Percentiles rank a stretch among this genome's conserved stretches.
phyloP scores from a whole-genome alignment of 2,888 invertebrate genomes.

The Atethmia centrago region DNA sequence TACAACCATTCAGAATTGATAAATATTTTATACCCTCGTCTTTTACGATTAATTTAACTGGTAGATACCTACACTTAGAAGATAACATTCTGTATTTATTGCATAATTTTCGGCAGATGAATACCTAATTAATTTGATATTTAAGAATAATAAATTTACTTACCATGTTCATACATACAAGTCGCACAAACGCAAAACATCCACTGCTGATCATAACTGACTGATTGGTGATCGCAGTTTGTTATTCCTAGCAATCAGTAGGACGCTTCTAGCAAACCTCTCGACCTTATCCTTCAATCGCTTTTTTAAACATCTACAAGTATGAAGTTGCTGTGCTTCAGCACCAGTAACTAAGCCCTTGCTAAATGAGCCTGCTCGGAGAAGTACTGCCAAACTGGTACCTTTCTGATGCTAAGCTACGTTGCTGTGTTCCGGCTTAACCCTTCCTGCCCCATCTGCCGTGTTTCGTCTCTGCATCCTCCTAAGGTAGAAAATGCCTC shows the following conservation, averaged over 20 bases:
- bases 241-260: not conserved
- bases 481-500: no score
- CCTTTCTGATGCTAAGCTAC: not conserved
- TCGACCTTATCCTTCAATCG: not conserved
- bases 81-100: not conserved
- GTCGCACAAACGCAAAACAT: not conserved
- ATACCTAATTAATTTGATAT: no score
- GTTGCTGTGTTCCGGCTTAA: not conserved
- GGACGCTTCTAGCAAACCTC: no score
- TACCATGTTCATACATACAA: not conserved
- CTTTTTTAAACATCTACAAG: not conserved
- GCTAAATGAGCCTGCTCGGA: not conserved
- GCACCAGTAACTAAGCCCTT: not conserved
- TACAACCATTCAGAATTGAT: not conserved
- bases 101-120: not conserved
- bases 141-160: no score
- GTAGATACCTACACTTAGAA: no score
- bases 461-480: no score
- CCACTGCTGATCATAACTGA: not conserved
- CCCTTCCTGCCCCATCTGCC: no score
- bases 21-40: not conserved
- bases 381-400: not conserved
- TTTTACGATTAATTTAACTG: not conserved
- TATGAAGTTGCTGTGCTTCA: not conserved
- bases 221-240: no score